Base-by-base conservation (phyloP, 2,888 invertebrate species). In the Cheilosia scutellata region DNA sequence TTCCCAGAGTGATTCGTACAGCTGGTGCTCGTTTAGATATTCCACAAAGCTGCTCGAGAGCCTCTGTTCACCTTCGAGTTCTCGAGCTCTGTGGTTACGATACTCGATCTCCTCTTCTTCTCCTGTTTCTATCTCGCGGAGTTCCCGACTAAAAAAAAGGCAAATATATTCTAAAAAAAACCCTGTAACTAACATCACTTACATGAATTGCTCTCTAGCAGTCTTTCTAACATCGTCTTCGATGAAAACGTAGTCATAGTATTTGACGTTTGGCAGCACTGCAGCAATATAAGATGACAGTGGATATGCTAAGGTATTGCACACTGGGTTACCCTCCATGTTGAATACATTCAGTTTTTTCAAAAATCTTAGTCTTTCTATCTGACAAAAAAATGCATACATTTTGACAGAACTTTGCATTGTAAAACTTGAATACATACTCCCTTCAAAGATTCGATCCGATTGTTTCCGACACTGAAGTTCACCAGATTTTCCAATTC, bases 401-500 rank as follows among this genome's bases (percentile, higher is more conserved):
- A 9, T 37, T 37, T 37, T 3, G 37, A 11, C 9, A 37, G 25
- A 0, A 49, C 6, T 11, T 49, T 9, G 49, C 2, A 9, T 20
- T 49, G 9, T 11, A 25, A 25, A 20, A 25, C 0, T 49, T 20
- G 2, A 2, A 27, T 33, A 89, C 93, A 91, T 93, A 97, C 97
- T 93, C 97, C 96, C 88, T 96, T 94, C 88, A 94, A 94, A 89
- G 96, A 95, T 72, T 93, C 93, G 82, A 98, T 95, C 60, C 94
- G 91, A 93, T 98, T 98, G 90, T 96, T 95, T 16, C 98, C 98
- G 89, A 98, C 94, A 89, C 97, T 97, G 70, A 98, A 95, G 63
- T 98, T 96, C 0, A 95, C 94, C 40, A 98, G 92, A 68, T 96
- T 94, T 51, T 94, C 94, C 57, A 97, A 93, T 4, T 91, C 91